These are phyloP conservation scores for Hypotaenidia okinawae DNA, from an alignment of 2,797 vertebrate genomes.

Conservation along the genomic window DNA sequence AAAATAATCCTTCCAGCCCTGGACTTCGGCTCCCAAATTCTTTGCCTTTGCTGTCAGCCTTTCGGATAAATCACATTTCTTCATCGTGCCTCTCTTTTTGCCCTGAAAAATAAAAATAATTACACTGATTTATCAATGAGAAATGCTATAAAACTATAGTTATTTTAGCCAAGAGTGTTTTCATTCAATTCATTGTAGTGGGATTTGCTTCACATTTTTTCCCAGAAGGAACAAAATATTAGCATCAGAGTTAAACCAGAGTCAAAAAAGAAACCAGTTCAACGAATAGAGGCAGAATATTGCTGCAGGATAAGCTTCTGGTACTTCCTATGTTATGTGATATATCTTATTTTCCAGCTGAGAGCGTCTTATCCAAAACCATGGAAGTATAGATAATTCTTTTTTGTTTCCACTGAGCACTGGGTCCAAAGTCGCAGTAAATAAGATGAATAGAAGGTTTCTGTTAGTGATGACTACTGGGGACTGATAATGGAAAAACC, in stretches of 20 bases:
- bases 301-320: slow-evolving; percentile 44
- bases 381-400: slow-evolving; percentile 40
- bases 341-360: slow-evolving; percentile 56
- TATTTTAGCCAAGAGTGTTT: background rate
- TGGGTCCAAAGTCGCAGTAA: slow-evolving; percentile 23
- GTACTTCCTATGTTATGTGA: background rate
- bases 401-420: slow-evolving; percentile 25
- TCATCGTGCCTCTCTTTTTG: background rate
- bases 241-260: slow-evolving; percentile 5
- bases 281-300: background rate
- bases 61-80: background rate
- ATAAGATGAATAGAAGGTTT: slow-evolving; percentile 14
- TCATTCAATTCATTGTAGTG: background rate
- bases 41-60: background rate
- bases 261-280: slow-evolving; percentile 17
- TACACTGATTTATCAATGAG: background rate
- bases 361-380: slow-evolving; percentile 31
- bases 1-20: background rate
- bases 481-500: background rate
- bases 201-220: background rate
- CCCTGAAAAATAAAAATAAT: background rate
- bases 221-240: slow-evolving; percentile 4
- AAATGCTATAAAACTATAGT: background rate
- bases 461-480: background rate
- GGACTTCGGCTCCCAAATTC: background rate